Percentiles rank a stretch among this genome's conserved stretches.
phyloP scores from a whole-genome alignment of 2,113 vertebrate genomes.

The Campylomormyrus tamandua region DNA sequence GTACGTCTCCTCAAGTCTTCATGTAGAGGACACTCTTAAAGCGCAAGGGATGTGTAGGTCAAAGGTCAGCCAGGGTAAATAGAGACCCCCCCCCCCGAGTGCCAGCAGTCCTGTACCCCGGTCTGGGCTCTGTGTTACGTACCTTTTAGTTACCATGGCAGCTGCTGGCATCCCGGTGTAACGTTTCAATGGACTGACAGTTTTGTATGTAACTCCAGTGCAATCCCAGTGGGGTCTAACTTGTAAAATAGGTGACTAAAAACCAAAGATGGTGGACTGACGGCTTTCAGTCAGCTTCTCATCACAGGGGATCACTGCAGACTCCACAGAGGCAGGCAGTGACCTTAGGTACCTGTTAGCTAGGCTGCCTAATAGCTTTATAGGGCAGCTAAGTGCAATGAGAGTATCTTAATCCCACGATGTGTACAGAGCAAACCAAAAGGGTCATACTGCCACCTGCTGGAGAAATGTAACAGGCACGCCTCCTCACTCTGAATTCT shows the following conservation, averaged over 20 bases:
- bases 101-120: neutral
- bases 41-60: neutral
- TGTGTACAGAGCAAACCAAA: neutral
- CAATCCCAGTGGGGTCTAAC: neutral
- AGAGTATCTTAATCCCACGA: neutral
- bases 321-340: neutral
- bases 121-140: neutral
- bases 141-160: neutral
- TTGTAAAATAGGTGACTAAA: neutral
- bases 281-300: neutral
- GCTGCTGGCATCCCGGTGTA: neutral
- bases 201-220: neutral
- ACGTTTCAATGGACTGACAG: neutral
- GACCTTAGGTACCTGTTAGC: neutral
- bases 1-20: neutral
- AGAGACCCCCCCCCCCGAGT: neutral
- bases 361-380: neutral
- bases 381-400: neutral
- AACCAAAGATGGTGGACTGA: neutral
- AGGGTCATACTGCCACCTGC: slow-evolving; percentile 2
- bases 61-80: neutral
- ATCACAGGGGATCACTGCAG: neutral
- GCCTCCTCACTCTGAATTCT: neutral
- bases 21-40: neutral
- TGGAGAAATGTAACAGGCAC: neutral